These are phyloP conservation scores for Tarsius wallacei DNA, from an alignment of 2,797 vertebrate species.

Conservation along the genomic window DNA sequence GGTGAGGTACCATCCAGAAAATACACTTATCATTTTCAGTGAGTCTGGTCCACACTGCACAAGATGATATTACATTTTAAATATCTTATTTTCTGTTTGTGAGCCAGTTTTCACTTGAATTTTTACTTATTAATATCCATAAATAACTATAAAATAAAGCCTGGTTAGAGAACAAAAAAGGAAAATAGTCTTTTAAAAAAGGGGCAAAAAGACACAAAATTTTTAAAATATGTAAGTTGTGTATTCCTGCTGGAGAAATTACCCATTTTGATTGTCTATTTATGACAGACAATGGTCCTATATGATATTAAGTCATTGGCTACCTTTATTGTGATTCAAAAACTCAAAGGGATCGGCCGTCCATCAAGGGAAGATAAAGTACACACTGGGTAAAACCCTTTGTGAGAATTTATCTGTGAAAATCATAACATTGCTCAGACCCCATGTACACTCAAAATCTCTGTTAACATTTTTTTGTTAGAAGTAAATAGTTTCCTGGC, in stretches of 20 bases:
- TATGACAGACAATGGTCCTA: background rate
- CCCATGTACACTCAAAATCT: background rate
- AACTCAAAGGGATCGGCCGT: background rate
- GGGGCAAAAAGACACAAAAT: slow-evolving; percentile 14
- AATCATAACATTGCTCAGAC: slow-evolving; percentile 34
- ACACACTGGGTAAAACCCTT: background rate
- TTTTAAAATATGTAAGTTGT: background rate
- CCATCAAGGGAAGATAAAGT: background rate
- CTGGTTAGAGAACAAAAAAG: background rate
- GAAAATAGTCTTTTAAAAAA: background rate
- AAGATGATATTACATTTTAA: background rate
- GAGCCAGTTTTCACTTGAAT: background rate
- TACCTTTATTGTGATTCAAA: background rate
- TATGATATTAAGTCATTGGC: slow-evolving; percentile 28
- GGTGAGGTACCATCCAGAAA: background rate
- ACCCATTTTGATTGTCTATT: slow-evolving; percentile 18
- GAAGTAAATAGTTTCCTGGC: slow-evolving; percentile 62
- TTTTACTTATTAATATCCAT: slow-evolving; percentile 3
- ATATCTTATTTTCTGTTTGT: background rate
- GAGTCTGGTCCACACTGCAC: background rate
- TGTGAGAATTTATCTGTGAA: slow-evolving; percentile 41
- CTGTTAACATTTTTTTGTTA: slow-evolving; percentile 43
- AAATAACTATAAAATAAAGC: background rate
- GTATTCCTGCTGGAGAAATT: background rate
- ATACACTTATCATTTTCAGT: background rate